Conservation (phyloP, 2,797 vertebrate genomes). For the Rhyacichthys aspro region DNA sequence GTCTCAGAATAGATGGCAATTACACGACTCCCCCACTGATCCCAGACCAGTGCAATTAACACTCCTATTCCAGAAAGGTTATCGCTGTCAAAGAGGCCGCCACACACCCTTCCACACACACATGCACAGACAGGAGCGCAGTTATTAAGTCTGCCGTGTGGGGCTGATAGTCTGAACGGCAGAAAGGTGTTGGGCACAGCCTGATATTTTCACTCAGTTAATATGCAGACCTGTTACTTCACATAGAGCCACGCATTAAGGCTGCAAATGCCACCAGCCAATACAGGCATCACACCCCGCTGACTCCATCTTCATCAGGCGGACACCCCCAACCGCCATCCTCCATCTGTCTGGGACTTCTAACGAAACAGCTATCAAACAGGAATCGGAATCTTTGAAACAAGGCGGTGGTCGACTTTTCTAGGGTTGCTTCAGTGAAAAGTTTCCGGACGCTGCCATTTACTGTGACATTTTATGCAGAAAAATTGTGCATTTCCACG, state of each 20-base stretch:
- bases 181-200: constrained; percentile 56
- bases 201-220: constrained; percentile 68
- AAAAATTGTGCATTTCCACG: neutral
- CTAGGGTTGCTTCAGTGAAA: neutral
- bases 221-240: constrained; percentile 69
- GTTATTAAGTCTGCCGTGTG: constrained; percentile 65
- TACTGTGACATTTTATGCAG: too few relatives aligned
- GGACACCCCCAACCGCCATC: constrained; percentile 9
- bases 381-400: constrained; percentile 68
- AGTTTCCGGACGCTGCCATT: too few relatives aligned
- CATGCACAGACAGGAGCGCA: constrained; percentile 33
- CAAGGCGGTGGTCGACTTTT: constrained; percentile 19
- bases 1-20: constrained; percentile 60
- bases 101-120: constrained; percentile 16
- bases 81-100: constrained; percentile 68
- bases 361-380: constrained; percentile 51
- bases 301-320: constrained; percentile 28
- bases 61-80: constrained; percentile 76
- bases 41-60: constrained; percentile 75
- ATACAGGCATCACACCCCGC: constrained; percentile 21
- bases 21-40: constrained; percentile 65
- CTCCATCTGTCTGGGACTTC: constrained; percentile 30
- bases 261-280: constrained; percentile 52
- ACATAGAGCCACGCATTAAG: constrained; percentile 47
- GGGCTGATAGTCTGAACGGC: constrained; percentile 54